Evolutionary conservation across 2,888 invertebrate genomes (phyloP).

Genomic region (Apotomis capreana): DNA sequence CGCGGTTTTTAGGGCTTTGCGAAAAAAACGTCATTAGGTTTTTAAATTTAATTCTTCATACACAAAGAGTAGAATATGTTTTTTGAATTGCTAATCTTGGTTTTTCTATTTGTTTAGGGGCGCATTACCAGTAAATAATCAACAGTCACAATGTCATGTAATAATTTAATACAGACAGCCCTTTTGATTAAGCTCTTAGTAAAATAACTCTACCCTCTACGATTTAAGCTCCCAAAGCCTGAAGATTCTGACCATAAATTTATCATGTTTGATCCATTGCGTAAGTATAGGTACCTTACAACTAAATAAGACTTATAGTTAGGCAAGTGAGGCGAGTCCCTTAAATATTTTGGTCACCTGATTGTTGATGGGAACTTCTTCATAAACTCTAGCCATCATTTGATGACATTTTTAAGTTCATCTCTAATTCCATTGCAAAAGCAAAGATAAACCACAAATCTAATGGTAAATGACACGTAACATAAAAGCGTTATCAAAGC

Average conservation of each 20-base stretch:
- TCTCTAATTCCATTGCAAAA: too few species aligned
- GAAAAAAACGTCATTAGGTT: slow-evolving; percentile 30
- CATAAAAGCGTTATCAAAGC: background rate
- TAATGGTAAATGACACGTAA: background rate
- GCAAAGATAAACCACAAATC: background rate
- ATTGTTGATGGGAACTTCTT: background rate
- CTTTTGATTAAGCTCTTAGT: background rate
- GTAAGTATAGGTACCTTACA: background rate
- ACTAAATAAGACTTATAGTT: background rate
- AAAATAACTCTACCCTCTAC: background rate
- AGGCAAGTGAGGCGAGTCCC: too few species aligned
- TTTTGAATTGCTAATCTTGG: slow-evolving; percentile 23
- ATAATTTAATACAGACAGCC: background rate
- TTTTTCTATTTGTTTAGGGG: slow-evolving; percentile 21
- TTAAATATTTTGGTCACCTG: too few species aligned
- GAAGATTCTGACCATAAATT: background rate
- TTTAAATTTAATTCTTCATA: slow-evolving; percentile 28
- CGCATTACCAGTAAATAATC: slow-evolving; percentile 25
- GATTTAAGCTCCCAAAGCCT: background rate
- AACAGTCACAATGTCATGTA: slow-evolving; percentile 18
- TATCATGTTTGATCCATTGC: background rate
- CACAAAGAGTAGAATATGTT: slow-evolving; percentile 12
- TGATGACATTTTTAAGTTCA: background rate
- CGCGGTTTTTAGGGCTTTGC: slow-evolving; percentile 34
- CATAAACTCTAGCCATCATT: background rate